A percentile compares a stretch with the other conserved stretches of the same genome.
phyloP scores from a whole-genome alignment of 1,140 invertebrate genomes.

The Apis florea region DNA sequence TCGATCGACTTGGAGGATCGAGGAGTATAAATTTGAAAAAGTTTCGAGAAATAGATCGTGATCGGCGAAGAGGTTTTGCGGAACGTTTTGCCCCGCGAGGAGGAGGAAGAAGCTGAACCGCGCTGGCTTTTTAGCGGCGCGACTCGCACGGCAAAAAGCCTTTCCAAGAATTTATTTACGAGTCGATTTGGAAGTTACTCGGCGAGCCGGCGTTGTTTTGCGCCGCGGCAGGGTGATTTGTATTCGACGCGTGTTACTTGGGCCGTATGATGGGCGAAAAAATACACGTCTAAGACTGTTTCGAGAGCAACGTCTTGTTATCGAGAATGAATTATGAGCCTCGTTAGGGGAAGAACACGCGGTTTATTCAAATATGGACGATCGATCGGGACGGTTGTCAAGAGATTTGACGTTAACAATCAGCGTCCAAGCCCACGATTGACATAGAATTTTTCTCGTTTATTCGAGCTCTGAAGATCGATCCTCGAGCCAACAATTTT shows the following conservation, averaged over 20 bases:
- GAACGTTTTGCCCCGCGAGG: too few species aligned
- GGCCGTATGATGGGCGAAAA: neutral
- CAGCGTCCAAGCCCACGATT: too few species aligned
- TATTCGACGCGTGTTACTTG: constrained; percentile 44
- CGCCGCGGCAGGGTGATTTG: constrained; percentile 22
- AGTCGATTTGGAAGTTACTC: constrained; percentile 38
- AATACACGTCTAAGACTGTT: constrained; percentile 27
- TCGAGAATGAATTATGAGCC: constrained; percentile 18
- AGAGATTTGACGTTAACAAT: too few species aligned
- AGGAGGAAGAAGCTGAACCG: neutral
- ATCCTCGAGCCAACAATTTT: too few species aligned
- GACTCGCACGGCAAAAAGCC: constrained; percentile 30
- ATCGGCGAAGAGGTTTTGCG: too few species aligned
- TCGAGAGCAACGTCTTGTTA: constrained; percentile 43
- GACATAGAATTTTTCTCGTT: too few species aligned
- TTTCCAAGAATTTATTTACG: constrained; percentile 36
- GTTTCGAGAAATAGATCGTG: too few species aligned
- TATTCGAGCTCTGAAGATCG: too few species aligned
- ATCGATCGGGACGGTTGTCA: neutral
- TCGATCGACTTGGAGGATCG: too few species aligned
- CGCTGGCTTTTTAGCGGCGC: constrained; percentile 4
- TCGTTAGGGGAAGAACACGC: constrained; percentile 3
- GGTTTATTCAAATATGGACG: neutral
- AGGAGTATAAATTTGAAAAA: too few species aligned
- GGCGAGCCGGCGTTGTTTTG: neutral